Conservation (phyloP, 2,113 vertebrate species). For the Burhinus bistriatus region DNA sequence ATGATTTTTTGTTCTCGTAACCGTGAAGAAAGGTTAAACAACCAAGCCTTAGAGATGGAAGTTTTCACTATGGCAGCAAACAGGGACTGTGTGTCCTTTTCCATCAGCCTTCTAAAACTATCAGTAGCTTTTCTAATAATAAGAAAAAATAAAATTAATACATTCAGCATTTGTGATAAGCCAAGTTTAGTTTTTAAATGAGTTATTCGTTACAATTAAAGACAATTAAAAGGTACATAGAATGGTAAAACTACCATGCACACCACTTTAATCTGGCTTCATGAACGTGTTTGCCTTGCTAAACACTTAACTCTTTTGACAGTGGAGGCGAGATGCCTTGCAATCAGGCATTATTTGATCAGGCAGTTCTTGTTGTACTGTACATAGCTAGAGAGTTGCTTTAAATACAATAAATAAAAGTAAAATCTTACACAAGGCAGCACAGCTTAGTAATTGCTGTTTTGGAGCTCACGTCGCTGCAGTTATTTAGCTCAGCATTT, state of each 20-base stretch:
- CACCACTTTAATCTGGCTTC: not conserved
- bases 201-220: constrained; percentile 27
- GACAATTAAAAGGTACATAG: constrained; percentile 42
- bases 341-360: constrained; percentile 28
- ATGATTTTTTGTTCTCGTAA: not conserved
- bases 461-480: constrained; percentile 75
- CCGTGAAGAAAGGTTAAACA: not conserved
- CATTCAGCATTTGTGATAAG: not conserved
- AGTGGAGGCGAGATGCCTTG: not conserved
- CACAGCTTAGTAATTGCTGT: constrained; percentile 76
- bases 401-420: constrained; percentile 79
- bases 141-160: constrained; percentile 1
- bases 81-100: not conserved
- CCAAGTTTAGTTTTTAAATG: constrained; percentile 24
- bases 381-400: constrained; percentile 53
- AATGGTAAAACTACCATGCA: not conserved
- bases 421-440: constrained; percentile 74
- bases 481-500: constrained; percentile 80
- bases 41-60: not conserved
- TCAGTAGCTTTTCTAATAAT: constrained; percentile 29
- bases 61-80: not conserved
- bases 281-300: not conserved
- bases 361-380: constrained; percentile 52
- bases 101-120: constrained; percentile 49
- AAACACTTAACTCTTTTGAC: not conserved